Base-by-base conservation (phyloP, 2,888 invertebrate species). In the Agrochola macilenta region DNA sequence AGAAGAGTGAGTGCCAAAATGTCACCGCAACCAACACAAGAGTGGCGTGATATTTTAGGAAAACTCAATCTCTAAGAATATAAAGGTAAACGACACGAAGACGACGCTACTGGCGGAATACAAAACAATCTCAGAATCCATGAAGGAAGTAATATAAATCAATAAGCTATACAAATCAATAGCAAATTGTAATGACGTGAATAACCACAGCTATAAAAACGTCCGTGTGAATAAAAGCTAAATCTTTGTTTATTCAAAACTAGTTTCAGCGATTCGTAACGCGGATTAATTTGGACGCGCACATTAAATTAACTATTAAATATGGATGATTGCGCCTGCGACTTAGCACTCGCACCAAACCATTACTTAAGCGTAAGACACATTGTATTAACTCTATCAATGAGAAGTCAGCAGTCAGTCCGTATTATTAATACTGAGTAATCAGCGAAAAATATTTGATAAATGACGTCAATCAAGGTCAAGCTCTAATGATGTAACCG, bases 381-480 rank as follows among this genome's bases (percentile, higher is more conserved):
- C n/a, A 81, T 77, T 71, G 57, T 12, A 52, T 14, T 39, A 69
- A 73, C 39, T 58, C 20, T 71, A 26, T 66, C 46, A 60, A 30
- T 52, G 68, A 77, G 69, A 81, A 78, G 70, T 39, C 54, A 60
- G 46, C 63, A 78, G 81, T 84, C 78, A 84, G 64, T 75, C 69
- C 64, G 74, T 84, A 85, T 86, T 89, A 77, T 70, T 79, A 81
- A 76, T 79, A 89, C 88, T 89, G 83, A 89, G 88, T 90, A 93
- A 93, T 91, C 90, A 90, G 86, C 84, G 88, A 91, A 88, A 91
- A 92, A 92, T 92, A 92, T 92, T 92, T 90, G 91, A 91, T 92
- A 91, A 91, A 90, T 91, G 90, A 92, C 92, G 90, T 89, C 90
- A 85, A 81, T 87, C 95, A 95, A 95, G 96, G 96, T 91, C 94